Conservation (phyloP, 2,797 vertebrate genomes). For the Myiothlypis coronata region DNA sequence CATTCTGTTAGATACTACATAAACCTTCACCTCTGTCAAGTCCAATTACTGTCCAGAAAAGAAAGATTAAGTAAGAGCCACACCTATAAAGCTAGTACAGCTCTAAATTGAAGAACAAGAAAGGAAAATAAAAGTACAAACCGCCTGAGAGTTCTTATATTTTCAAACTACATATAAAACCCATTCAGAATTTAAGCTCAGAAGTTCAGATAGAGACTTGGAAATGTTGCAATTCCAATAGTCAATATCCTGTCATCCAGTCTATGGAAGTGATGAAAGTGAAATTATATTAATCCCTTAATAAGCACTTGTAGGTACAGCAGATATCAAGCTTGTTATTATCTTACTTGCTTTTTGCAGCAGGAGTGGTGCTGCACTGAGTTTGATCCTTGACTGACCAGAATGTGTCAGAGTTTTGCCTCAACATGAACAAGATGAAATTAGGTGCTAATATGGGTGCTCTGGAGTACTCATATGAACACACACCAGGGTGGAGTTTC, state of each 20-base stretch:
- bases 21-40: not conserved
- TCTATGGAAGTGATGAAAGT: not conserved
- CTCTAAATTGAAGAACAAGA: not conserved
- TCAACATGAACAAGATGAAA: not conserved
- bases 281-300: not conserved
- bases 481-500: not conserved
- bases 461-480: not conserved
- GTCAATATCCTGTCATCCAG: not conserved
- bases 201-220: not conserved
- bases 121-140: not conserved
- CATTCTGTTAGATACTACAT: not conserved
- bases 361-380: not conserved
- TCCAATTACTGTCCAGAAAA: not conserved
- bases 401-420: not conserved
- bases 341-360: not conserved
- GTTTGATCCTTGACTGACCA: not conserved
- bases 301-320: not conserved
- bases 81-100: not conserved
- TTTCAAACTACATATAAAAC: not conserved
- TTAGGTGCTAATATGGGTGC: not conserved
- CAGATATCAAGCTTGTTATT: not conserved
- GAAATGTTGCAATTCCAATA: not conserved
- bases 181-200: not conserved
- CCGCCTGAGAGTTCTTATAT: not conserved
- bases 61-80: not conserved